Conservation (phyloP, 2,888 invertebrate genomes). For the Ophion ellenae region DNA sequence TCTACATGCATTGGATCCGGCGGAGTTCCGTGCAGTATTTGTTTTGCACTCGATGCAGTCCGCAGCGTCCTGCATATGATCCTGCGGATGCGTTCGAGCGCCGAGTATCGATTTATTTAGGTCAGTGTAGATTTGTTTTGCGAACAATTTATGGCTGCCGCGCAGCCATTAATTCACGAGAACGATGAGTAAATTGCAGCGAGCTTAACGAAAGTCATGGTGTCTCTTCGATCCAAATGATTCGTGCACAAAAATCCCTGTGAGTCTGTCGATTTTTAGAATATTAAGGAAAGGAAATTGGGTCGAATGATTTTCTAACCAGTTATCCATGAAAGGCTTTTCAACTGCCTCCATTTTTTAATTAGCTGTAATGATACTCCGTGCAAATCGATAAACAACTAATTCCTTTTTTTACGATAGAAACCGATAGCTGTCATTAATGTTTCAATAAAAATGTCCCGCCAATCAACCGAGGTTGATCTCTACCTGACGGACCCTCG, state of each 20-base stretch:
- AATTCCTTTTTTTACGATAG: not conserved
- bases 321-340: not conserved
- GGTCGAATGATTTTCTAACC: not conserved
- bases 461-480: not conserved
- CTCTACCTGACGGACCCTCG: not conserved
- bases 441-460: not conserved
- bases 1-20: conserved; percentile 33
- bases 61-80: conserved; percentile 5
- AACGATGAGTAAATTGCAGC: not conserved
- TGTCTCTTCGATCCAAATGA: too few species aligned
- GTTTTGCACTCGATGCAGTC: conserved; percentile 15
- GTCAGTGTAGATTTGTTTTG: not conserved
- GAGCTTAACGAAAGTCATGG: too few species aligned
- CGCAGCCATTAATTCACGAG: not conserved
- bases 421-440: not conserved
- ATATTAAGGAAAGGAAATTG: not conserved
- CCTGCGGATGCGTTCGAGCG: not conserved
- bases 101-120: conserved; percentile 25
- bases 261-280: not conserved
- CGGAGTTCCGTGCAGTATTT: not conserved
- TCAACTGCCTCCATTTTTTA: not conserved
- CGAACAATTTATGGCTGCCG: not conserved
- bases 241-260: too few species aligned
- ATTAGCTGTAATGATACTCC: not conserved
- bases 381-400: not conserved